Percentiles rank a stretch among this genome's conserved stretches.
These are phyloP conservation scores for Epistrophe grossulariae DNA, from an alignment of 2,888 invertebrate genomes.

Conservation along the genomic window DNA sequence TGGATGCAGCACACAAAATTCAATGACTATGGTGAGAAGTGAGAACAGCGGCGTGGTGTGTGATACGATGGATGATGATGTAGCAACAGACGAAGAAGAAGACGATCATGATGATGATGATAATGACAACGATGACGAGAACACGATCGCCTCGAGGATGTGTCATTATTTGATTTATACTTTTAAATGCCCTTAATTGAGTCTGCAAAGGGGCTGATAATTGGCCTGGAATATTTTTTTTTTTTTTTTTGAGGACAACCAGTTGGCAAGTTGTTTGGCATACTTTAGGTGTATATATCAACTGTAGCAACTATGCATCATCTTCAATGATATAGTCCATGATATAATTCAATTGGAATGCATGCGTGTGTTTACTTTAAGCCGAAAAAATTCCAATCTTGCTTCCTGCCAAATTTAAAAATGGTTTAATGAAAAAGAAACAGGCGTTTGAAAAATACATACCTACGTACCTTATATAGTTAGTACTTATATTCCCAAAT, in stretches of 20 bases:
- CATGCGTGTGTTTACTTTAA: conserved; percentile 8
- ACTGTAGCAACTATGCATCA: conserved; percentile 30
- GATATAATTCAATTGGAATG: conserved; percentile 61
- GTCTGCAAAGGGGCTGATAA: conserved; percentile 76
- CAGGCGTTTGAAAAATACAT: not conserved
- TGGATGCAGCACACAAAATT: conserved; percentile 46
- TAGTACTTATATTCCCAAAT: no score
- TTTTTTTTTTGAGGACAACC: conserved; percentile 33
- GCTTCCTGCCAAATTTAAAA: conserved; percentile 33
- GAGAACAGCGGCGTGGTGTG: conserved; percentile 50
- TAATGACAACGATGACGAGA: conserved; percentile 70
- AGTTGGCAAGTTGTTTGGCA: conserved; percentile 66
- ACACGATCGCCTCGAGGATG: conserved; percentile 77
- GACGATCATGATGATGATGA: conserved; percentile 56
- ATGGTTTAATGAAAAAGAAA: not conserved
- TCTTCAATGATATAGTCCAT: conserved; percentile 27
- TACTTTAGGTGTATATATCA: conserved; percentile 32
- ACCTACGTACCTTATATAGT: no score
- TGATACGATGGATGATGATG: conserved; percentile 56
- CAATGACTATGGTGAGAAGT: conserved; percentile 48
- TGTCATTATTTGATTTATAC: conserved; percentile 78
- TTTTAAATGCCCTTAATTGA: conserved; percentile 78
- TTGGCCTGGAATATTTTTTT: conserved; percentile 58
- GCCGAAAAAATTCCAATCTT: conserved; percentile 40
- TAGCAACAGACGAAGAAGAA: conserved; percentile 32